Base-by-base conservation (phyloP, 2,113 vertebrate species). In the Centrocercus urophasianus region DNA sequence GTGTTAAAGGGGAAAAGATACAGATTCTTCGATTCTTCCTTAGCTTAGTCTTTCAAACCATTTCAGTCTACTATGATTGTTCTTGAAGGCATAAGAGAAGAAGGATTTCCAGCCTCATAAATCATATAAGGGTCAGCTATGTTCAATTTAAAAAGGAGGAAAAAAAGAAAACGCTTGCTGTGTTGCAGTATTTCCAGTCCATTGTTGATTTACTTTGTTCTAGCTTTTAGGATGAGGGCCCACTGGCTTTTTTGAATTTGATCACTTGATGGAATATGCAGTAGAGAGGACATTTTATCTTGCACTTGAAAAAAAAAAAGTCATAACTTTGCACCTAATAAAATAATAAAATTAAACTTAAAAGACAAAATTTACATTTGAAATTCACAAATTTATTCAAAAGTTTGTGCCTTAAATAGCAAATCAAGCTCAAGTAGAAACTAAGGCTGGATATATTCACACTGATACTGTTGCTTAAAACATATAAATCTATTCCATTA, bases 61-160 rank as follows among this genome's bases (percentile, higher is more conserved):
- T 89, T 95, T 80, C 87, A 97, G 48, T n/a, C 88, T 94, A 72
- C 43, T 1, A 3, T 80, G 64, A 95, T 91, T 88, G 48, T 83
- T 96, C 86, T 78, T 95, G 67, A 93, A 95, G 82, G 87, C 69
- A 83, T 90, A 82, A 93, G 67, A 96, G 76, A 81, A 63, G 40
- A 22, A 69, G 56, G 85, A 66, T 45, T 80, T 72, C 42, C 60
- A 94, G 63, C 15, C 7, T 45, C 43, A 93, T 95, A 94, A 94
- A 93, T 93, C 40, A 92, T 91, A 93, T 78, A 91, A 48, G 32
- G 92, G 57, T 79, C 65, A 87, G 60, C 16, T 94, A 64, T 81
- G 85, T 91, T 94, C 80, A 85, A 83, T 87, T 91, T 92, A 45
- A 95, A 94, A 87, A 73, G 65, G 22, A 79, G 36, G 5, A 3